Percentiles rank a stretch among this genome's conserved stretches.
Evolutionary conservation across 2,113 vertebrate species (phyloP).

Genomic region (Myotis lucifugus): DNA sequence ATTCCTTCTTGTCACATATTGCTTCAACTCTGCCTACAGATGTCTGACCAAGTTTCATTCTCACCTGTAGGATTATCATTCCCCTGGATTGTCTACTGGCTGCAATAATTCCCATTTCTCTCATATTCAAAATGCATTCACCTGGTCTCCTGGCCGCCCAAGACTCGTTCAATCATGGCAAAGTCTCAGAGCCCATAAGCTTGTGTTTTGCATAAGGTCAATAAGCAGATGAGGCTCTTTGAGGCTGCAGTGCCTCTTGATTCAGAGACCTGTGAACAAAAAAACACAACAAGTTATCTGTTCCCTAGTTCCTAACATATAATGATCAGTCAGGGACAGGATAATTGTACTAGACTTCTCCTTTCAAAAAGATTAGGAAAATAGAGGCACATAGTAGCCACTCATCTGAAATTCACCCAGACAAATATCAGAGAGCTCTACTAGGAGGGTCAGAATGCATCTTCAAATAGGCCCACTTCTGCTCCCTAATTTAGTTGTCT

Average conservation of each 20-base stretch:
- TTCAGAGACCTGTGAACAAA: slow-evolving; percentile 1
- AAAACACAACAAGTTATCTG: neutral
- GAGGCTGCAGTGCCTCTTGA: neutral
- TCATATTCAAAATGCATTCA: neutral
- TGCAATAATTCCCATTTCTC: neutral
- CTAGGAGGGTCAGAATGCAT: neutral
- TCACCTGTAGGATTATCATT: neutral
- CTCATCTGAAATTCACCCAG: neutral
- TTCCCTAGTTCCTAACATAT: neutral
- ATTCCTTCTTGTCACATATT: neutral
- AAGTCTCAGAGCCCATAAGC: neutral
- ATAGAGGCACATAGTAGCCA: neutral
- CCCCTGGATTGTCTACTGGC: neutral
- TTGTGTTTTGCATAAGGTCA: neutral
- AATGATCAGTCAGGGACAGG: neutral
- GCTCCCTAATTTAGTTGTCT: neutral
- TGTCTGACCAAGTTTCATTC: neutral
- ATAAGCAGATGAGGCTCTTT: neutral
- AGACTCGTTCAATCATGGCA: neutral
- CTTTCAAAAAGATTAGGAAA: neutral
- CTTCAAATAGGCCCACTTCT: neutral
- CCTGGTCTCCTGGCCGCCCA: neutral
- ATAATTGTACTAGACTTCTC: neutral
- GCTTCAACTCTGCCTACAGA: neutral
- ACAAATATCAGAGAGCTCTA: neutral